Conservation (phyloP, 2,113 vertebrate genomes). For the Gopherus evgoodei region DNA sequence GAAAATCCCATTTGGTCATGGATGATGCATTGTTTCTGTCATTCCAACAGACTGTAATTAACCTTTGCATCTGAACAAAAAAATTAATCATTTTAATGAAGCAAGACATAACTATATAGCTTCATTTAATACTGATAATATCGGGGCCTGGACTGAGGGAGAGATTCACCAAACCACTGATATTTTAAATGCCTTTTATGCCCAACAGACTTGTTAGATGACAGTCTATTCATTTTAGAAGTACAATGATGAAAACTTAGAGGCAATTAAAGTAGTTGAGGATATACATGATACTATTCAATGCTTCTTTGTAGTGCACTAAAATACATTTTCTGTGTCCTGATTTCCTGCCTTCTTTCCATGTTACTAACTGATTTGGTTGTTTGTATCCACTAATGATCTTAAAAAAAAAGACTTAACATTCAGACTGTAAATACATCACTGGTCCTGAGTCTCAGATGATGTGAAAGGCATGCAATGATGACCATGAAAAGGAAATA, state of each 20-base stretch:
- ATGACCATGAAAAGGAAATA: slow-evolving; percentile 38
- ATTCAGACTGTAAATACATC: slow-evolving; percentile 41
- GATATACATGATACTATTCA: background rate
- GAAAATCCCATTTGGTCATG: background rate
- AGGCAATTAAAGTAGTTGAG: background rate
- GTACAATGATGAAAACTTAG: slow-evolving; percentile 42
- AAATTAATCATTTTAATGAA: slow-evolving; percentile 45
- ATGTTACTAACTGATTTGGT: background rate
- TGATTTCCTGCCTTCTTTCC: background rate
- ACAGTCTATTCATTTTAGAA: slow-evolving; percentile 37
- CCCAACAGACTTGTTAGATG: slow-evolving; percentile 24
- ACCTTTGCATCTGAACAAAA: slow-evolving; percentile 29
- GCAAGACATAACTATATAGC: slow-evolving; percentile 1
- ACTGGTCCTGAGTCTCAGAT: slow-evolving; percentile 17
- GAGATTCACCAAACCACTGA: background rate
- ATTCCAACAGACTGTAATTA: slow-evolving; percentile 34
- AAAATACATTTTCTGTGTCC: background rate
- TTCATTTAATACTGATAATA: slow-evolving; percentile 32
- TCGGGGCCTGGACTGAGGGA: slow-evolving; percentile 1
- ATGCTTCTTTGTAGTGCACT: background rate
- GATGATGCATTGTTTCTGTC: background rate
- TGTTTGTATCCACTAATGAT: fast-evolving
- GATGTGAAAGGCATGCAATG: slow-evolving; percentile 49
- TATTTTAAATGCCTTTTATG: slow-evolving; percentile 23
- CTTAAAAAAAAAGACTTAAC: background rate